Conservation (phyloP, 1,140 invertebrate genomes). For the Neelides sp. region DNA sequence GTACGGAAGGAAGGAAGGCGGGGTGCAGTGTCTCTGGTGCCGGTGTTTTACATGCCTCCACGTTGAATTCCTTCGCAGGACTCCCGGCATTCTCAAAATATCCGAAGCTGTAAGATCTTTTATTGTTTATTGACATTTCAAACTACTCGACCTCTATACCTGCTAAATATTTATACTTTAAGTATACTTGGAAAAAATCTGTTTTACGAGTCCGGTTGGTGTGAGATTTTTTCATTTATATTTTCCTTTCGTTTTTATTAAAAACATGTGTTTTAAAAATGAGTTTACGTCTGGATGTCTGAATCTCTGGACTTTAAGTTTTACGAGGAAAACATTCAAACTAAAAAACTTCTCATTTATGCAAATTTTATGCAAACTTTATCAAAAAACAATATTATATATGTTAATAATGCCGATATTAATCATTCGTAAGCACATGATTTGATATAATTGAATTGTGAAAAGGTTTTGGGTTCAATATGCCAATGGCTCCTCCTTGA, state of each 20-base stretch:
- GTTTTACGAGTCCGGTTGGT: too few species aligned
- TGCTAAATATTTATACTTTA: too few species aligned
- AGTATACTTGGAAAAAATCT: too few species aligned
- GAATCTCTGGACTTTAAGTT: too few species aligned
- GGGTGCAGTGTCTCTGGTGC: constrained; percentile 54
- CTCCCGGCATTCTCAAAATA: constrained; percentile 57
- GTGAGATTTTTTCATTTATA: too few species aligned
- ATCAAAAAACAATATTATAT: not conserved
- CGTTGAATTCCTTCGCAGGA: constrained; percentile 53
- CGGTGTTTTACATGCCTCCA: constrained; percentile 64
- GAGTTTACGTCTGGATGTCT: too few species aligned
- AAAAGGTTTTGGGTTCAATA: constrained; percentile 54
- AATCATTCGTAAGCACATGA: not conserved
- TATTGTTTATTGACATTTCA: too few species aligned
- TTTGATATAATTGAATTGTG: constrained; percentile 27
- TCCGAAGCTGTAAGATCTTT: constrained; percentile 51
- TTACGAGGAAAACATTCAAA: not conserved
- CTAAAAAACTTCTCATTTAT: not conserved
- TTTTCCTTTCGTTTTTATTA: too few species aligned
- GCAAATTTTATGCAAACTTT: not conserved
- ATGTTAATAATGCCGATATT: constrained; percentile 6
- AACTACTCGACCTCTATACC: too few species aligned
- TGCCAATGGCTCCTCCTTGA: constrained; percentile 62
- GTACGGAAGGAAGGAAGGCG: constrained; percentile 8
- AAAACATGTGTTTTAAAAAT: too few species aligned